Conservation (phyloP, 2,888 invertebrate species). For the Stenichneumon culpator region DNA sequence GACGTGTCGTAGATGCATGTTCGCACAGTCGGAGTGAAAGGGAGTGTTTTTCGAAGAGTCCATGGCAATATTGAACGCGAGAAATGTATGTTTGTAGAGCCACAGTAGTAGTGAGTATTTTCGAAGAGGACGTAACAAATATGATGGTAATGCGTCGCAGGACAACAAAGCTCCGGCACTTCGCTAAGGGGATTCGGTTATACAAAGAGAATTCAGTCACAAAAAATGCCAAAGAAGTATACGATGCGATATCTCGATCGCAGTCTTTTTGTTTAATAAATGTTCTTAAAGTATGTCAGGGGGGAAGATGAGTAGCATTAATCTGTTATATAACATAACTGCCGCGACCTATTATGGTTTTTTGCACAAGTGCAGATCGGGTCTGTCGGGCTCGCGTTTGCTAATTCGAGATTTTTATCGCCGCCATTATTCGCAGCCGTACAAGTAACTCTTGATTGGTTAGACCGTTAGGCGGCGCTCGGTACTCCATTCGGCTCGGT, state of each 20-base stretch:
- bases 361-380: not conserved
- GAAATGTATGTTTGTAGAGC: too few relatives aligned
- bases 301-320: not conserved
- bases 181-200: too few relatives aligned
- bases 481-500: not conserved
- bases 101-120: too few relatives aligned
- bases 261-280: not conserved
- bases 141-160: too few relatives aligned
- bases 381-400: not conserved
- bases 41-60: too few relatives aligned
- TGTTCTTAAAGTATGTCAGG: not conserved
- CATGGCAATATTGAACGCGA: too few relatives aligned
- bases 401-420: not conserved
- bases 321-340: not conserved
- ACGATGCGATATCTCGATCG: not conserved
- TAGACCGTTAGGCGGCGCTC: not conserved
- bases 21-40: too few relatives aligned
- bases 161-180: too few relatives aligned
- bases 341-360: not conserved
- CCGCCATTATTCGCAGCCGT: not conserved
- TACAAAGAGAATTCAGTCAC: not conserved
- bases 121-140: too few relatives aligned
- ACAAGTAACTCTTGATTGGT: not conserved
- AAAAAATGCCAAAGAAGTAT: not conserved
- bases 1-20: too few relatives aligned